A percentile compares a stretch with the other conserved stretches of the same genome.
Evolutionary conservation across 2,797 vertebrate species (phyloP).

Genomic region (Luscinia megarhynchos): DNA sequence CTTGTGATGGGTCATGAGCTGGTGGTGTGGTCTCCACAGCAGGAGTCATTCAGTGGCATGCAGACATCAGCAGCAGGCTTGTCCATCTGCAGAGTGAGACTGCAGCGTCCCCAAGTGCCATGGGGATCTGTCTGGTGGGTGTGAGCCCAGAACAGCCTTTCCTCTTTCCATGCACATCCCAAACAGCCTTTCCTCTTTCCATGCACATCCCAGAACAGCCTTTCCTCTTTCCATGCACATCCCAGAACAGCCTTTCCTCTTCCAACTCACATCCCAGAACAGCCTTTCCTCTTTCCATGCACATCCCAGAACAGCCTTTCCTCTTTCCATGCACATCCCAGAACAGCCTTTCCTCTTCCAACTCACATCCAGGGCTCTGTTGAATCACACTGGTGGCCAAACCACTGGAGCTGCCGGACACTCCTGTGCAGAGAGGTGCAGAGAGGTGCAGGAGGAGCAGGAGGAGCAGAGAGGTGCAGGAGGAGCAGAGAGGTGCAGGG

Average conservation of each 20-base stretch:
- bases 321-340: too few species aligned
- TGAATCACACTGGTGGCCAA: fast-evolving
- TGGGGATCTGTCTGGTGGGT: not conserved
- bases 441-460: not conserved
- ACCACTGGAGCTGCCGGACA: not conserved
- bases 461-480: not conserved
- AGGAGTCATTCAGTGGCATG: fast-evolving
- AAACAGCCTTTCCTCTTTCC: too few species aligned
- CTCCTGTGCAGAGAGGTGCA: not conserved
- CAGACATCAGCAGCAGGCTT: not conserved
- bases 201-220: too few species aligned
- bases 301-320: too few species aligned
- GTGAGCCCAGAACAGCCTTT: not conserved
- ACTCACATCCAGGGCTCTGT: not conserved
- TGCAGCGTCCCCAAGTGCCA: not conserved
- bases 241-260: too few species aligned
- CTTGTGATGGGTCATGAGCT: fast-evolving
- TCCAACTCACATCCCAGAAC: too few species aligned
- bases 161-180: not conserved
- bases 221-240: too few species aligned
- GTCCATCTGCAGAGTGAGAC: not conserved
- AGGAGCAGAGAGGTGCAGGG: not conserved
- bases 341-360: too few species aligned
- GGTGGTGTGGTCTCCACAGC: not conserved
- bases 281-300: too few species aligned